phyloP scores from a whole-genome alignment of 2,113 vertebrate genomes.

The Microcebus lehilahytsara region DNA sequence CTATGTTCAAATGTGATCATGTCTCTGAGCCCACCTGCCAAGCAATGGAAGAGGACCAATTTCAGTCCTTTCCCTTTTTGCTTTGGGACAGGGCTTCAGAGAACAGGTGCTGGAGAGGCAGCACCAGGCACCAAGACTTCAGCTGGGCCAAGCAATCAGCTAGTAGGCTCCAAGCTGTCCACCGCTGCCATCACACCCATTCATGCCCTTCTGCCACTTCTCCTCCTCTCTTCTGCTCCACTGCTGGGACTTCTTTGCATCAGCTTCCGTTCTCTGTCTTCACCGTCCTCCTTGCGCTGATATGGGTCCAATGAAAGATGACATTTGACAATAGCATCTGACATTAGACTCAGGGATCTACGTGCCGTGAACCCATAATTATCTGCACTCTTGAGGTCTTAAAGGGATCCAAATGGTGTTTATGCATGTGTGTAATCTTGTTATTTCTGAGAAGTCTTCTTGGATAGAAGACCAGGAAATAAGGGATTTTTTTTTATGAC shows the following conservation, averaged over 20 bases:
- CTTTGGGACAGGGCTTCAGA: background rate
- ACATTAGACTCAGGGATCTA: background rate
- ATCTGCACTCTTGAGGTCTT: background rate
- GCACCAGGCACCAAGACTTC: background rate
- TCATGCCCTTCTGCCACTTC: background rate
- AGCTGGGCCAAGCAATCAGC: background rate
- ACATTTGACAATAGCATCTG: background rate
- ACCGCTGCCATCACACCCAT: no score
- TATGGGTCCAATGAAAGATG: background rate
- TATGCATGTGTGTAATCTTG: background rate
- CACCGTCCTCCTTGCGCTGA: background rate
- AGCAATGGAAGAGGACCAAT: fast-evolving
- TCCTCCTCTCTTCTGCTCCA: background rate
- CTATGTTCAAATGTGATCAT: background rate
- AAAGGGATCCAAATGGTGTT: background rate
- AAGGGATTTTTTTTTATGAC: background rate
- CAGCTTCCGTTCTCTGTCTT: background rate
- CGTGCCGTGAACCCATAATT: background rate
- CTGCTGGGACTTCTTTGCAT: background rate
- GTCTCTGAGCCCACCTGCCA: background rate
- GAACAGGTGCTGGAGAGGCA: background rate
- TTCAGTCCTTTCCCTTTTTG: background rate
- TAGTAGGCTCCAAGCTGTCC: background rate
- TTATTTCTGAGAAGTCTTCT: background rate
- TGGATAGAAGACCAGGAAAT: background rate